Percentiles rank a stretch among this genome's conserved stretches.
Evolutionary conservation across 2,888 invertebrate species (phyloP).

Genomic region (Drosophila anomalipes): DNA sequence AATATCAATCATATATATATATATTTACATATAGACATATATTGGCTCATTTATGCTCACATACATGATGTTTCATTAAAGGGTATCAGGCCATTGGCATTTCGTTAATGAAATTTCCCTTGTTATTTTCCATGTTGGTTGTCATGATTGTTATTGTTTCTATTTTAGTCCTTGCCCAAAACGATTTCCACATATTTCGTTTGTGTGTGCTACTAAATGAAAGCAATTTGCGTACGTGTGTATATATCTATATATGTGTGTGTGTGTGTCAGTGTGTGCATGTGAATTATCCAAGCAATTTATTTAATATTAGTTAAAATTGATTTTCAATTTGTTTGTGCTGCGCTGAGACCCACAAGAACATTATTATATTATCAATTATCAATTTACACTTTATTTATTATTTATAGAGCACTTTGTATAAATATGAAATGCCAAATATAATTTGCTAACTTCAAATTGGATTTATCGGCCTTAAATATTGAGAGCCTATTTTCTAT

Average conservation of each 20-base stretch:
- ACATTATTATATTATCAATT: constrained; percentile 29
- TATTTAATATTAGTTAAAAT: constrained; percentile 72
- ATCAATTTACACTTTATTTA: constrained; percentile 19
- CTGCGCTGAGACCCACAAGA: background rate
- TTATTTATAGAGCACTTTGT: background rate
- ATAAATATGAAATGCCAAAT: background rate
- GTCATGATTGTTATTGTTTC: constrained; percentile 36
- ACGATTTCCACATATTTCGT: constrained; percentile 28
- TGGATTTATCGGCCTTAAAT: background rate
- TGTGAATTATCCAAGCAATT: constrained; percentile 68
- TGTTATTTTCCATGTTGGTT: constrained; percentile 11
- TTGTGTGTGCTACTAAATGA: constrained; percentile 21
- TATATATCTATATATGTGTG: background rate
- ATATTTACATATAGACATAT: background rate
- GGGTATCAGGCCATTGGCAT: constrained; percentile 28
- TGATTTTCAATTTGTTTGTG: constrained; percentile 51
- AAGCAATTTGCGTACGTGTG: constrained; percentile 15
- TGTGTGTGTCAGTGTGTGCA: background rate
- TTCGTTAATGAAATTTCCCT: background rate
- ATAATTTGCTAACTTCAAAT: background rate
- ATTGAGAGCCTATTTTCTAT: background rate
- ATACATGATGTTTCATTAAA: background rate
- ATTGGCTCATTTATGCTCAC: background rate
- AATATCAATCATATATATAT: background rate
- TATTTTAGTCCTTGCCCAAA: constrained; percentile 20